phyloP scores from a whole-genome alignment of 2,888 invertebrate genomes.

The Cenopis cana region DNA sequence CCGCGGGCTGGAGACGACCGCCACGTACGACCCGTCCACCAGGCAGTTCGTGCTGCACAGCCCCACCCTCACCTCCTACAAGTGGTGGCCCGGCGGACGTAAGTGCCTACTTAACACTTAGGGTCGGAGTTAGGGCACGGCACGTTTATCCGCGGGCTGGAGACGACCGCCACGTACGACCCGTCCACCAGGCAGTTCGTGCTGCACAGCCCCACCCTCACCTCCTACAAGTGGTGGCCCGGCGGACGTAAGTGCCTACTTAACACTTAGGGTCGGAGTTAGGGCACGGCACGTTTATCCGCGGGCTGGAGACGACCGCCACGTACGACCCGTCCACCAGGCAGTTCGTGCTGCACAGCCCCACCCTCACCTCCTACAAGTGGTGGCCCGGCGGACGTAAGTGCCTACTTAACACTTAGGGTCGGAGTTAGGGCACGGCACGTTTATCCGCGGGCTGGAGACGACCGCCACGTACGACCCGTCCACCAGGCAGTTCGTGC shows the following conservation, averaged over 20 bases:
- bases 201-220: conserved; percentile 93
- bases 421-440: conserved; percentile 93
- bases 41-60: conserved; percentile 95
- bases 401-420: conserved; percentile 62
- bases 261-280: conserved; percentile 76
- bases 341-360: conserved; percentile 95
- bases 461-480: conserved; percentile 97
- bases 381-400: conserved; percentile 99
- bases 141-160: conserved; percentile 95
- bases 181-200: conserved; percentile 93
- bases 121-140: conserved; percentile 92
- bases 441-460: conserved; percentile 96
- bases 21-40: conserved; percentile 93
- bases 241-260: conserved; percentile 91
- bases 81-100: conserved; percentile 99
- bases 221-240: conserved; percentile 98
- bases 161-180: conserved; percentile 97
- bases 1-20: conserved; percentile 95
- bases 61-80: conserved; percentile 94
- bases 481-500: conserved; percentile 92
- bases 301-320: conserved; percentile 96
- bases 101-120: conserved; percentile 70
- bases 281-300: conserved; percentile 96
- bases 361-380: conserved; percentile 94
- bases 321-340: conserved; percentile 93